Conservation (phyloP, 2,888 invertebrate species). For the Rhopalosiphum nymphaeae region DNA sequence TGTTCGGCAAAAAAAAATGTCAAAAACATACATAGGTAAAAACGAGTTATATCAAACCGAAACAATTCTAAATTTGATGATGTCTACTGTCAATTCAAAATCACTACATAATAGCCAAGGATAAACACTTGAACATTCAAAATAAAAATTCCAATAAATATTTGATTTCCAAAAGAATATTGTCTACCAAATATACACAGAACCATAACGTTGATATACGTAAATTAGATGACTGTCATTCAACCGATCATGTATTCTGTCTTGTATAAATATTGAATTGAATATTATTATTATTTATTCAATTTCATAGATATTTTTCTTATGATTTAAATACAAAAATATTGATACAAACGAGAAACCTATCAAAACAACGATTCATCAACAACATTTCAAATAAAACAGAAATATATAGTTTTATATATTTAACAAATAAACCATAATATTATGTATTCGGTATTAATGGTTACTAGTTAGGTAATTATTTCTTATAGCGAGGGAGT, state of each 20-base stretch:
- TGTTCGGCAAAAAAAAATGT: too few species aligned
- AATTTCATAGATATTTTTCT: neutral
- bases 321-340: neutral
- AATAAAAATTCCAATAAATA: neutral
- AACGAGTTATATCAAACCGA: neutral
- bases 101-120: neutral
- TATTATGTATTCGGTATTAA: neutral
- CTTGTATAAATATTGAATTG: neutral
- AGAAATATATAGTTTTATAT: neutral
- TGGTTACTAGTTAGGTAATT: neutral
- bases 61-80: neutral
- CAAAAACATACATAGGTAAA: neutral
- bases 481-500: neutral
- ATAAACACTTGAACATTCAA: neutral
- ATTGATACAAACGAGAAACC: neutral
- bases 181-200: neutral
- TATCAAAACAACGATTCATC: neutral
- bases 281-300: neutral
- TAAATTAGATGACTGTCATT: neutral
- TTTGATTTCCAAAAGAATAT: neutral
- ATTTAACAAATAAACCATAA: neutral
- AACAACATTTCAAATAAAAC: neutral
- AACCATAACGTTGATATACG: neutral
- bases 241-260: neutral
- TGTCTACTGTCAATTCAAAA: neutral